Percentiles rank a stretch among this genome's conserved stretches.
These are phyloP conservation scores for Columbina picui DNA, from an alignment of 2,113 vertebrate genomes.

Conservation along the genomic window DNA sequence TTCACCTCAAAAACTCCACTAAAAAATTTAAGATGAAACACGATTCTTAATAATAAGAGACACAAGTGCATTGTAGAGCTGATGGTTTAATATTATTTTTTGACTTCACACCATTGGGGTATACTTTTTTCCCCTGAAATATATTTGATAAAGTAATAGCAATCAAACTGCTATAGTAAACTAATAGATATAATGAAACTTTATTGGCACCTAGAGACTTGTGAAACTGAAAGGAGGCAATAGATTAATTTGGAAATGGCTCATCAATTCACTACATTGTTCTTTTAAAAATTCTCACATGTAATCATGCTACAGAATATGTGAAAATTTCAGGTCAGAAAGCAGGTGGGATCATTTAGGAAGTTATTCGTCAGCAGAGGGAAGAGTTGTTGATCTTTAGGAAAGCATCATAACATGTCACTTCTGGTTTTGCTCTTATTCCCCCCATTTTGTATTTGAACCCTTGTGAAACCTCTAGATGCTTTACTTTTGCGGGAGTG, in stretches of 20 bases:
- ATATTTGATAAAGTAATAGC: conserved; percentile 51
- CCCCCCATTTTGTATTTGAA: not conserved
- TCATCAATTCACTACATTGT: not conserved
- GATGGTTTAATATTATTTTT: conserved; percentile 44
- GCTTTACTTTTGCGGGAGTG: accelerated
- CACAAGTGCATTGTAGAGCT: conserved; percentile 30
- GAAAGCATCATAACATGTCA: not conserved
- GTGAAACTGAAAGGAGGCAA: conserved; percentile 9
- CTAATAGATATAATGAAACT: conserved; percentile 60
- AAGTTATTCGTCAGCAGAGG: not conserved
- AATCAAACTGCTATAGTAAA: conserved; percentile 60
- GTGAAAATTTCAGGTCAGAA: not conserved
- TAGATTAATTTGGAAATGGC: conserved; percentile 31
- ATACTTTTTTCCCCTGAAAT: conserved; percentile 36
- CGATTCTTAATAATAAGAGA: conserved; percentile 60
- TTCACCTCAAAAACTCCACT: conserved; percentile 1
- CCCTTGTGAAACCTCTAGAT: not conserved
- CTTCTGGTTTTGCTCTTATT: not conserved
- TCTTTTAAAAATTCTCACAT: not conserved
- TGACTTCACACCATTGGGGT: conserved; percentile 19
- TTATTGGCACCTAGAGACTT: conserved; percentile 30
- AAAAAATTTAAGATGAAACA: conserved; percentile 61
- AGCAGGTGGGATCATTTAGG: not conserved
- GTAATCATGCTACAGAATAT: not conserved
- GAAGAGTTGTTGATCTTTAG: not conserved